Evolutionary conservation across 2,113 vertebrate genomes (phyloP).

Genomic region (Dolichotis patagonum): DNA sequence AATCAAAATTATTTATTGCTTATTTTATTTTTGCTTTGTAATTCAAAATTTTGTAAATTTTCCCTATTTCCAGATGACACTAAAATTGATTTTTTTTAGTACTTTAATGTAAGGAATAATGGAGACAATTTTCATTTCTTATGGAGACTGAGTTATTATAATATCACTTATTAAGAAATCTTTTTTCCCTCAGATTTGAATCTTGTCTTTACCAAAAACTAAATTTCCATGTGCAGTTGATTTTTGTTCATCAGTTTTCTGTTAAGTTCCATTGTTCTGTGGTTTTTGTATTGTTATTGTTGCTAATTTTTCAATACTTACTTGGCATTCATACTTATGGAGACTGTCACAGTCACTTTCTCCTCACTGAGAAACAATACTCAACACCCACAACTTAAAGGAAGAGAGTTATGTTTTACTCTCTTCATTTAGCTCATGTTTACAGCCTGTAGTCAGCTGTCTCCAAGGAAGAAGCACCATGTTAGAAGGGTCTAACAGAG

Average conservation of each 20-base stretch:
- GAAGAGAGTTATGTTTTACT: neutral
- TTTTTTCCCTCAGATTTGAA: neutral
- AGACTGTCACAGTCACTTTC: neutral
- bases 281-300: neutral
- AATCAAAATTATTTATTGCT: neutral
- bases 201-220: neutral
- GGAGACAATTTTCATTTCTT: neutral
- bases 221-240: neutral
- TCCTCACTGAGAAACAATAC: neutral
- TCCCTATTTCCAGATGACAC: neutral
- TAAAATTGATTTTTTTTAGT: neutral
- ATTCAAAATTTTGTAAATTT: neutral
- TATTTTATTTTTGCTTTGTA: neutral
- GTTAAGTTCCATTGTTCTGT: neutral
- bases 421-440: too few relatives aligned
- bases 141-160: neutral
- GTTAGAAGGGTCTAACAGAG: neutral
- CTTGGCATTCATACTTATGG: neutral
- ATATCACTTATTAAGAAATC: neutral
- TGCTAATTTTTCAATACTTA: neutral
- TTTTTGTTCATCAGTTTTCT: neutral
- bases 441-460: neutral
- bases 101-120: neutral
- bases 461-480: neutral
- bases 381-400: neutral